phyloP scores from a whole-genome alignment of 1,140 invertebrate genomes.

The Drosophila suzukii region DNA sequence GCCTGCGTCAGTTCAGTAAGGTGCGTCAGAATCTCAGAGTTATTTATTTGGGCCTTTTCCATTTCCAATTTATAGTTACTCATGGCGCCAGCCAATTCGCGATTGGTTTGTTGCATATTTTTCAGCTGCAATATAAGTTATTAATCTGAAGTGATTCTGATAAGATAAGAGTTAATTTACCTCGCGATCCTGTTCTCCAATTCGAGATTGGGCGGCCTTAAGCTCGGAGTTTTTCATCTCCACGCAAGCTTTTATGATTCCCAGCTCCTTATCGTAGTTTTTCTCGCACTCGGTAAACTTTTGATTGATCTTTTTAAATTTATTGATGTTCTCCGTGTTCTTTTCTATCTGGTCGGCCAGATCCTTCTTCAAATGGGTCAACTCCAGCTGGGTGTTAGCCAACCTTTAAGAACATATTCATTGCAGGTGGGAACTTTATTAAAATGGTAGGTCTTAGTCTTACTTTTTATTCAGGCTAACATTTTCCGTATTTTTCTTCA shows the following conservation, averaged over 20 bases:
- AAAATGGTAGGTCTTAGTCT: background rate
- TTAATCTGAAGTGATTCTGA: too few species aligned
- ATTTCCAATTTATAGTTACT: background rate
- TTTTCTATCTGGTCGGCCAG: background rate
- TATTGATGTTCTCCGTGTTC: background rate
- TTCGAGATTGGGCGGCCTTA: background rate
- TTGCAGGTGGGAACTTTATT: background rate
- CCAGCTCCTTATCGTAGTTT: background rate
- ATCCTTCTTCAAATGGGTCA: background rate
- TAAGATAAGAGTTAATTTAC: background rate
- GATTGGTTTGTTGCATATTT: background rate
- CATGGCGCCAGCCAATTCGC: background rate
- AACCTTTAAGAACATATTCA: background rate
- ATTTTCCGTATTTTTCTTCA: slow-evolving; percentile 1
- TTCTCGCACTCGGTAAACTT: background rate
- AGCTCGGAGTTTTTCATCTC: background rate
- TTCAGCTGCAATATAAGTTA: background rate
- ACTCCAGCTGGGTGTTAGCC: background rate
- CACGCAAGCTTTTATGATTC: background rate
- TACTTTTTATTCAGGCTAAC: background rate
- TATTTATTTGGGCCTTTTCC: too few species aligned
- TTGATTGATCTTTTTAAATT: background rate
- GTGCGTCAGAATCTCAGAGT: too few species aligned
- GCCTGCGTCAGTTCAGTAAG: background rate
- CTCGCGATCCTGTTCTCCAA: background rate